A percentile compares a stretch with the other conserved stretches of the same genome.
phyloP scores from a whole-genome alignment of 2,797 vertebrate species.

The Bryconaethiops microstoma region DNA sequence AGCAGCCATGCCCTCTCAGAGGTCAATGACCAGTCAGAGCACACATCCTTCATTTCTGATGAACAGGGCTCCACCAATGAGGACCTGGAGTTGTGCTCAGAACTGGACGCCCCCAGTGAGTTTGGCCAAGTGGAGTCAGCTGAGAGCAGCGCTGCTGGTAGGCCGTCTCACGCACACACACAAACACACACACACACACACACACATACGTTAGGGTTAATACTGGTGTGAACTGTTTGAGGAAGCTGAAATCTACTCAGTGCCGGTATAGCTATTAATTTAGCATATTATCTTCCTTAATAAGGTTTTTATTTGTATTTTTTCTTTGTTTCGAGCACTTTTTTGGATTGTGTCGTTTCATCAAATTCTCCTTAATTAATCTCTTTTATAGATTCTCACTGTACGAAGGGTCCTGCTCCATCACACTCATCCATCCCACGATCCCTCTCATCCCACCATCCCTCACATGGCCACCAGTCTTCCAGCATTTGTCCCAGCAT shows the following conservation, averaged over 20 bases:
- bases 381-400: conserved; percentile 69
- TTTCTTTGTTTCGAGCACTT: background rate
- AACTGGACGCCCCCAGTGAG: conserved; percentile 79
- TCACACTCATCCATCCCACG: conserved; percentile 70
- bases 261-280: background rate
- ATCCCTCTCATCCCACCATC: conserved; percentile 57
- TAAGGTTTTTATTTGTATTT: background rate
- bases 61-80: conserved; percentile 76
- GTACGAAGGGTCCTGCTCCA: conserved; percentile 60
- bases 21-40: conserved; percentile 81
- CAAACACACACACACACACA: background rate
- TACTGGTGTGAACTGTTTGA: too few species aligned
- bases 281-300: background rate
- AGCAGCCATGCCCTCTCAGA: conserved; percentile 83
- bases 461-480: conserved; percentile 70
- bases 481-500: conserved; percentile 71
- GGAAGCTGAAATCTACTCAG: too few species aligned
- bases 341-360: conserved; percentile 9
- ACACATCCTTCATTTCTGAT: conserved; percentile 83
- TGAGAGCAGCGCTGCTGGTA: conserved; percentile 34
- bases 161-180: conserved; percentile 51
- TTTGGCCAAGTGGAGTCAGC: conserved; percentile 67
- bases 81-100: conserved; percentile 82
- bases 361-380: conserved; percentile 1
- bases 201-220: background rate